Base-by-base conservation (phyloP, 2,797 vertebrate species). In the Rhinatrema bivittatum region DNA sequence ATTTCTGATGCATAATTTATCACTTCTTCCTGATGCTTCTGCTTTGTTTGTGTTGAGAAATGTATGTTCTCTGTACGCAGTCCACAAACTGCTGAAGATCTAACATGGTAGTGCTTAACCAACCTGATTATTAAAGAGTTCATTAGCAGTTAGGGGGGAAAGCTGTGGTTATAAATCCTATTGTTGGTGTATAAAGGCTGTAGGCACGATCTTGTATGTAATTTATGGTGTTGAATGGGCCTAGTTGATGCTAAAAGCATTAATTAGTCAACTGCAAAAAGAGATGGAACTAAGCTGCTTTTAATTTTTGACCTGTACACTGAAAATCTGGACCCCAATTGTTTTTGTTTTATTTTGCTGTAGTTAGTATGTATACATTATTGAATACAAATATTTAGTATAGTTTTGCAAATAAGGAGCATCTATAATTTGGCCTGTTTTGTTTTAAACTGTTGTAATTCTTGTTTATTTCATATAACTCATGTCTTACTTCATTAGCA, bases 1-100 rank as follows among this genome's bases (percentile, higher is more conserved):
- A 52, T 33, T 48, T 66, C 40, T 53, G 45, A 64, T 70, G 50
- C 60, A 20, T 68, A 55, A 76, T 73, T 72, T 45, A 56, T 49
- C 32, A 12, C 16, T 21, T 37, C 29, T 46, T 43, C 39, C 56
- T 7, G 1, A 36, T 5, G 16, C 29, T 44, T 56, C 48, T 56
- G 17, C 29, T 53, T 63, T 62, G 57, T 61, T 75, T 55, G 50
- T 51, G 30, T 51, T 60, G 59, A 46, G 62, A 59, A 50, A 23
- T 47, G 29, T 29, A 14, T 50, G 52, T 59, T 66, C 58, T 52
- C 58, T 33, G 3, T 24, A n/a, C n/a, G 27, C 20, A 23, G n/a
- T 47, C 58, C 57, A 30, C 35, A 25, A 57, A 53, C 10, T 13
- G 19, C 40, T 7, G 39, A 39, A 46, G 3, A 4, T 29, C 1